Conservation (phyloP, 2,888 invertebrate genomes). For the Metallyticus violacea region DNA sequence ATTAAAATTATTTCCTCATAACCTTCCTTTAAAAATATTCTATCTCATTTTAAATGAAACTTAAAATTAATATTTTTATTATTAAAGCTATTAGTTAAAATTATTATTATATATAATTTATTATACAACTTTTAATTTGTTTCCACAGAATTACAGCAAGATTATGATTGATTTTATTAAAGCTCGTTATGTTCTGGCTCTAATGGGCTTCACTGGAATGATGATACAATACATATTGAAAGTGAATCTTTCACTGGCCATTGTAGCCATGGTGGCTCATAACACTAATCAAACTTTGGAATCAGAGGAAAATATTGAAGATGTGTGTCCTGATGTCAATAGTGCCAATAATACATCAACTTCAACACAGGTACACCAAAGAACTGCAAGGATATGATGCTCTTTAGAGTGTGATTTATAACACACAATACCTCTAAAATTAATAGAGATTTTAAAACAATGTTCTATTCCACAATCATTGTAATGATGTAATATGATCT, state of each 20-base stretch:
- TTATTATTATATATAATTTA: neutral
- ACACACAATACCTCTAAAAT: too few relatives aligned
- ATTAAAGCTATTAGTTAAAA: too few relatives aligned
- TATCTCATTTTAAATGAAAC: too few relatives aligned
- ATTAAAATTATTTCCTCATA: too few relatives aligned
- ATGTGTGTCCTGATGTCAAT: neutral
- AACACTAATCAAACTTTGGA: neutral
- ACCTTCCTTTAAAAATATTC: too few relatives aligned
- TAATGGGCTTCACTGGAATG: slow-evolving; percentile 9
- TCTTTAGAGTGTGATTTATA: too few relatives aligned
- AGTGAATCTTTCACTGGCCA: slow-evolving; percentile 17
- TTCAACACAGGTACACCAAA: neutral
- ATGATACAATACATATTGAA: slow-evolving; percentile 14
- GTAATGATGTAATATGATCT: too few relatives aligned
- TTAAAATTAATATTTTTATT: neutral
- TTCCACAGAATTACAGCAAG: neutral
- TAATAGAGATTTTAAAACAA: too few relatives aligned
- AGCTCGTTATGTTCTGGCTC: slow-evolving; percentile 11
- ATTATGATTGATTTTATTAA: neutral
- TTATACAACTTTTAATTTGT: neutral
- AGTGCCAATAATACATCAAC: neutral
- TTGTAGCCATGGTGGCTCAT: slow-evolving; percentile 15
- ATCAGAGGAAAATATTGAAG: neutral
- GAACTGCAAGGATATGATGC: too few relatives aligned
- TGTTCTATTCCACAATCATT: too few relatives aligned